phyloP scores from a whole-genome alignment of 2,888 invertebrate species.

The Scaptomyza parva region DNA sequence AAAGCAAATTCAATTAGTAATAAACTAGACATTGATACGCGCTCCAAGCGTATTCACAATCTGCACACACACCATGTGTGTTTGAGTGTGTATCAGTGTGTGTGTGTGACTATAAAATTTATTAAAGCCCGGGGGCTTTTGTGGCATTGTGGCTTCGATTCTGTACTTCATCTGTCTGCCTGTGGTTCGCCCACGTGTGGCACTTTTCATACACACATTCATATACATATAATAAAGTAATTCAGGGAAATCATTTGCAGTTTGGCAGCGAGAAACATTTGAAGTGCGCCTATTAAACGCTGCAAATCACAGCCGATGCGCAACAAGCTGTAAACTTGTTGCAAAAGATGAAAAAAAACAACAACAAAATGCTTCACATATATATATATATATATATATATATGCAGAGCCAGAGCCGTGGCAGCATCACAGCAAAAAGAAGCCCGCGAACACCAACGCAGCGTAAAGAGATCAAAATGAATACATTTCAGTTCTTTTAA shows the following conservation, averaged over 20 bases:
- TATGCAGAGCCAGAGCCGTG: slow-evolving; percentile 34
- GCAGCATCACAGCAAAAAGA: slow-evolving; percentile 41
- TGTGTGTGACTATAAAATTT: slow-evolving; percentile 73
- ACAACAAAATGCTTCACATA: slow-evolving; percentile 43
- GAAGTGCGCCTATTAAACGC: slow-evolving; percentile 75
- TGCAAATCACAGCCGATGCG: slow-evolving; percentile 71
- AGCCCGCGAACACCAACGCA: slow-evolving; percentile 68
- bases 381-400: not conserved
- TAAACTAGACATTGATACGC: slow-evolving; percentile 74
- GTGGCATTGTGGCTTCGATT: slow-evolving; percentile 9
- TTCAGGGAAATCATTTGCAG: slow-evolving; percentile 76
- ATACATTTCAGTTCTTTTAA: slow-evolving; percentile 63
- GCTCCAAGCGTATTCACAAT: slow-evolving; percentile 25
- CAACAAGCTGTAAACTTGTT: slow-evolving; percentile 79
- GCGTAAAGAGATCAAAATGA: slow-evolving; percentile 80
- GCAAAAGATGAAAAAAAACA: slow-evolving; percentile 67
- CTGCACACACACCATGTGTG: slow-evolving; percentile 14
- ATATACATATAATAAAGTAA: slow-evolving; percentile 72
- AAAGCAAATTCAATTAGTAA: slow-evolving; percentile 80
- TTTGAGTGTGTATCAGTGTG: slow-evolving; percentile 25
- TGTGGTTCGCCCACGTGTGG: slow-evolving; percentile 55
- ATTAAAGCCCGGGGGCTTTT: slow-evolving; percentile 74
- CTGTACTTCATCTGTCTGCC: not conserved
- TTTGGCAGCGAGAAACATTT: slow-evolving; percentile 53
- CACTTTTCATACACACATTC: slow-evolving; percentile 34